A percentile compares a stretch with the other conserved stretches of the same genome.
Evolutionary conservation across 2,888 invertebrate genomes (phyloP).

Genomic region (Andrena bicolor): DNA sequence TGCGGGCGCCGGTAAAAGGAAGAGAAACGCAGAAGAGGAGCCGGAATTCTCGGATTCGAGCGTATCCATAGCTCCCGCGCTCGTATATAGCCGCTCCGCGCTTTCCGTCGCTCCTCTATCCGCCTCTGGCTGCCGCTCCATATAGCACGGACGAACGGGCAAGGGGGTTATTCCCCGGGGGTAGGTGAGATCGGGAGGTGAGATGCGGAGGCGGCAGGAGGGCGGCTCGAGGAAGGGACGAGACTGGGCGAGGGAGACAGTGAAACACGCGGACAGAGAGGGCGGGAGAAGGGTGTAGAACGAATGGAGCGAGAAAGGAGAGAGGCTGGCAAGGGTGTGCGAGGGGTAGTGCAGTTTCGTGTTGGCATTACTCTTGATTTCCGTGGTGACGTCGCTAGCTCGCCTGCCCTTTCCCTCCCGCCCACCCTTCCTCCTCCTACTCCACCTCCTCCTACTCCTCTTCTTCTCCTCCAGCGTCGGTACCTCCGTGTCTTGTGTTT

Average conservation of each 20-base stretch:
- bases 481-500: slow-evolving; percentile 78
- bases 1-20: slow-evolving; percentile 4
- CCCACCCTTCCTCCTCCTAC: slow-evolving; percentile 22
- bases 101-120: slow-evolving; percentile 62
- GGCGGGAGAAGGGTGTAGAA: slow-evolving; percentile 56
- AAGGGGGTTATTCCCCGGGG: slow-evolving; percentile 78
- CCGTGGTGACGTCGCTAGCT: slow-evolving; percentile 85
- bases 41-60: slow-evolving; percentile 62
- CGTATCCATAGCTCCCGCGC: slow-evolving; percentile 56
- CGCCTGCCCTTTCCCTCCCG: slow-evolving; percentile 71
- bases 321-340: slow-evolving; percentile 79
- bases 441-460: slow-evolving; percentile 47
- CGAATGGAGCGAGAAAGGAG: slow-evolving; percentile 69
- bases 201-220: slow-evolving; percentile 64
- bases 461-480: slow-evolving; percentile 53
- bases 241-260: slow-evolving; percentile 15
- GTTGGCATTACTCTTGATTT: slow-evolving; percentile 89
- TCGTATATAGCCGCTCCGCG: slow-evolving; percentile 60
- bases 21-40: slow-evolving; percentile 23
- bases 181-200: slow-evolving; percentile 71
- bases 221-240: slow-evolving; percentile 51
- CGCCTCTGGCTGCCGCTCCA: slow-evolving; percentile 53
- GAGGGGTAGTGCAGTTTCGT: slow-evolving; percentile 86
- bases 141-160: slow-evolving; percentile 54
- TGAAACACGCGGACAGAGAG: slow-evolving; percentile 6